Percentiles rank a stretch among this genome's conserved stretches.
These are phyloP conservation scores for Nomada fucata DNA, from an alignment of 2,888 invertebrate genomes.

Conservation along the genomic window DNA sequence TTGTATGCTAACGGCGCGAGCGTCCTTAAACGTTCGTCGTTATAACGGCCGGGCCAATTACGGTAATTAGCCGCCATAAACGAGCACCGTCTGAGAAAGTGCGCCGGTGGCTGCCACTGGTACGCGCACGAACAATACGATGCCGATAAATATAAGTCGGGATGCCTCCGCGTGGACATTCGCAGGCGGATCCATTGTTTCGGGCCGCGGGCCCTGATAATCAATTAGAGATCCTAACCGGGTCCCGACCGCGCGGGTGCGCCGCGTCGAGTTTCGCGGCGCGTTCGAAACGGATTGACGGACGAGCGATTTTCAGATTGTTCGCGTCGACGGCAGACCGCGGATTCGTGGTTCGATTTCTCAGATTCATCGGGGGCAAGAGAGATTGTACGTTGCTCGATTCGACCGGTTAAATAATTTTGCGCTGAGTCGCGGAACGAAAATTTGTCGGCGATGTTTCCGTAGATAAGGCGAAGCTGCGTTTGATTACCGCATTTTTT, in stretches of 20 bases:
- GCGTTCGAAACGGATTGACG: too few relatives aligned
- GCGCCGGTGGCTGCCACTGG: slow-evolving; percentile 14
- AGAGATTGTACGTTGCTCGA: too few relatives aligned
- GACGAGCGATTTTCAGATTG: too few relatives aligned
- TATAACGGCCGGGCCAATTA: slow-evolving; percentile 69
- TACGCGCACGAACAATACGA: slow-evolving; percentile 43
- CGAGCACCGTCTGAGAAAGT: slow-evolving; percentile 62
- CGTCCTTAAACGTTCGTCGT: slow-evolving; percentile 65
- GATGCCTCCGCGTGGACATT: slow-evolving; percentile 36
- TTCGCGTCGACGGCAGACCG: too few relatives aligned
- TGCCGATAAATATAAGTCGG: slow-evolving; percentile 55
- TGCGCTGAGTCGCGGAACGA: too few relatives aligned
- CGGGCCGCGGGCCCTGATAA: slow-evolving; percentile 17
- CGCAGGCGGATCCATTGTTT: slow-evolving; percentile 46
- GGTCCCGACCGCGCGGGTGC: neutral
- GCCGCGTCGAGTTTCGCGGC: too few relatives aligned
- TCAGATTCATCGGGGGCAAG: too few relatives aligned
- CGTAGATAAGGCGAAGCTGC: too few relatives aligned
- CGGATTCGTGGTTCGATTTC: too few relatives aligned
- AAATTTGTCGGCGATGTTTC: too few relatives aligned
- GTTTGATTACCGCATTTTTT: too few relatives aligned
- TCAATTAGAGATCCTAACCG: slow-evolving; percentile 50
- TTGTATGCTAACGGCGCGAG: slow-evolving; percentile 65
- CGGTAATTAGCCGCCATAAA: slow-evolving; percentile 74
- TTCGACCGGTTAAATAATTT: too few relatives aligned